phyloP scores from a whole-genome alignment of 2,888 invertebrate species.

The Ophioninae sp. region DNA sequence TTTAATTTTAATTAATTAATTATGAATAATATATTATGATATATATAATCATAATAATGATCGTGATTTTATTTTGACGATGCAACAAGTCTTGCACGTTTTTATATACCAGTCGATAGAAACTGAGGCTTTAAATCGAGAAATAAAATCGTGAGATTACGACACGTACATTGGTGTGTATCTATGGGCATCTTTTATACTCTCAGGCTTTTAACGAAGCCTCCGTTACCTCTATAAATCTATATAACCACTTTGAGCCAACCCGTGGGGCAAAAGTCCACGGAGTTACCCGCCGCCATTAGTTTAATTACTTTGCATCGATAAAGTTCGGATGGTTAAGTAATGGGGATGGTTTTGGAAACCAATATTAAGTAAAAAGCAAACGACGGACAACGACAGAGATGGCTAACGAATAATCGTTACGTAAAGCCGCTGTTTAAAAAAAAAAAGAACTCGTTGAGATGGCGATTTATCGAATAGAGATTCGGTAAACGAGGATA shows the following conservation, averaged over 20 bases:
- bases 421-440: background rate
- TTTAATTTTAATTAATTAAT: too few species aligned
- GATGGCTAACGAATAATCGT: constrained; percentile 11
- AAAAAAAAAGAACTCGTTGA: too few species aligned
- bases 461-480: background rate
- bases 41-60: too few species aligned
- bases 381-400: background rate
- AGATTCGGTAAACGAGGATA: background rate
- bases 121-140: background rate
- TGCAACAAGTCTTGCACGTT: too few species aligned
- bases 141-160: background rate
- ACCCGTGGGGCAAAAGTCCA: background rate
- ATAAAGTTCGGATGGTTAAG: constrained; percentile 53
- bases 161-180: background rate
- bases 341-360: constrained; percentile 41
- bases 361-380: background rate
- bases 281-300: constrained; percentile 39
- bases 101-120: too few species aligned
- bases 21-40: too few species aligned
- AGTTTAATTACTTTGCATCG: constrained; percentile 59
- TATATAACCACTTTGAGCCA: background rate
- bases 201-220: background rate
- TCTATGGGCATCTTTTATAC: background rate
- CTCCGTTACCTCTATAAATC: background rate
- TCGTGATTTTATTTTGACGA: too few species aligned